Conservation (phyloP, 2,888 invertebrate species). For the Lasioglossum figueresi region DNA sequence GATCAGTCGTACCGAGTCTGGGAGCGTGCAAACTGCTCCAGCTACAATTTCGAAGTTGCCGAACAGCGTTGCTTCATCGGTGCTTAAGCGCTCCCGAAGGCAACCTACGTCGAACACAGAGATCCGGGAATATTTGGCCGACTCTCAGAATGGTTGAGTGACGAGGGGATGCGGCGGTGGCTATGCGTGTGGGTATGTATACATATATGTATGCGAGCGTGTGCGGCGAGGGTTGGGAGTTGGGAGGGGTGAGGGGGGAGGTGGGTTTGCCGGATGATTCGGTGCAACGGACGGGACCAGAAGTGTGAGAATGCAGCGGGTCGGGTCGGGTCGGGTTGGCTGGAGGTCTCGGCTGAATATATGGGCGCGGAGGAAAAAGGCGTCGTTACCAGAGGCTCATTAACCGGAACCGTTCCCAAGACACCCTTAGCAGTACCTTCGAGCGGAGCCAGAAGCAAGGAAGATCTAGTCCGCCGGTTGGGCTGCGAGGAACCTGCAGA, state of each 20-base stretch:
- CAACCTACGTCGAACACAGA: constrained; percentile 43
- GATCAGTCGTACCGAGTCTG: background rate
- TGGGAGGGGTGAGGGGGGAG: too few species aligned
- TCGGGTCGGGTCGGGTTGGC: constrained; percentile 36
- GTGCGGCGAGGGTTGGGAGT: too few species aligned
- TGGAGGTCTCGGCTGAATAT: constrained; percentile 67
- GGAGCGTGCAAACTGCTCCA: background rate
- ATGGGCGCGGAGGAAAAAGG: constrained; percentile 75
- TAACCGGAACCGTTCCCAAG: constrained; percentile 80
- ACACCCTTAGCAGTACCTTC: constrained; percentile 77
- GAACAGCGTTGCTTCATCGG: constrained; percentile 23
- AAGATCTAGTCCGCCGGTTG: constrained; percentile 2
- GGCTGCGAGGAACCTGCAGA: constrained; percentile 52
- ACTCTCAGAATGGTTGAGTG: constrained; percentile 52
- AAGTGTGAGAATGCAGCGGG: constrained; percentile 49
- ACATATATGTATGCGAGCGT: background rate
- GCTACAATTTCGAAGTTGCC: constrained; percentile 25
- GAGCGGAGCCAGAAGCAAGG: constrained; percentile 50
- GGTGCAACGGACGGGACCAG: constrained; percentile 40
- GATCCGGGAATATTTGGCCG: constrained; percentile 52
- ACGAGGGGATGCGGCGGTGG: constrained; percentile 20
- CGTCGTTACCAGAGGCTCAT: constrained; percentile 81
- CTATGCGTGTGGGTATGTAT: background rate
- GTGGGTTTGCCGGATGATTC: constrained; percentile 22
- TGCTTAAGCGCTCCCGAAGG: constrained; percentile 25